phyloP scores from a whole-genome alignment of 1,140 invertebrate genomes.

The Micrasema minimum region DNA sequence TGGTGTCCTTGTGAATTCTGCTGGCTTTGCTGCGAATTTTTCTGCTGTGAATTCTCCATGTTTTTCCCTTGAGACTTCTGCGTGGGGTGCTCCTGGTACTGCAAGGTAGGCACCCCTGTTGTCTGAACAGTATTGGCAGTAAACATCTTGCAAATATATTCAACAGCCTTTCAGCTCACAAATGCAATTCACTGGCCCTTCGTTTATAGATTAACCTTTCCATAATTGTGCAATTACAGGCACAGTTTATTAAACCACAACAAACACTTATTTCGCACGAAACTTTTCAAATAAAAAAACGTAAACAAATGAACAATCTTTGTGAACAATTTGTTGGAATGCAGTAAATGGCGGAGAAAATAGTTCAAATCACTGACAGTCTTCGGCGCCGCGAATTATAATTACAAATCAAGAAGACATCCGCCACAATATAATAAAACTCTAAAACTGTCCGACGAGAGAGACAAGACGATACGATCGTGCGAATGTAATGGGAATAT shows the following conservation, averaged over 20 bases:
- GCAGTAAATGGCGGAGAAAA: background rate
- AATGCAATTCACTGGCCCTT: background rate
- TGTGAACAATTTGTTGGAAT: conserved; percentile 5
- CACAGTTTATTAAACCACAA: background rate
- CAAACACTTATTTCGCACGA: conserved; percentile 1
- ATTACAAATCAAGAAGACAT: conserved; percentile 7
- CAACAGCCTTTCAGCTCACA: conserved; percentile 1
- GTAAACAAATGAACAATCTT: conserved; percentile 30
- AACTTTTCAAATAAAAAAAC: conserved; percentile 33
- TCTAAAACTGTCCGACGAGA: conserved; percentile 56
- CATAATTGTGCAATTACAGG: background rate
- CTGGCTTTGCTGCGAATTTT: conserved; percentile 59
- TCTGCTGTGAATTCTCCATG: conserved; percentile 65
- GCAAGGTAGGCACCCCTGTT: conserved; percentile 64
- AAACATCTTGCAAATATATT: conserved; percentile 58
- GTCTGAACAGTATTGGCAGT: conserved; percentile 65
- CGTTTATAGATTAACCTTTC: background rate
- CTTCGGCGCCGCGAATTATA: background rate
- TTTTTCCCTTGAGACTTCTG: conserved; percentile 66
- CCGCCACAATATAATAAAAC: conserved; percentile 37
- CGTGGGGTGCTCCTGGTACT: conserved; percentile 64
- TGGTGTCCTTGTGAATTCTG: conserved; percentile 58
- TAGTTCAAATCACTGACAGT: background rate
- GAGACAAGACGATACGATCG: conserved; percentile 62
- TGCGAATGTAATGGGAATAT: conserved; percentile 67